A percentile compares a stretch with the other conserved stretches of the same genome.
phyloP scores from a whole-genome alignment of 2,113 vertebrate species.

The Amphiprion percula region DNA sequence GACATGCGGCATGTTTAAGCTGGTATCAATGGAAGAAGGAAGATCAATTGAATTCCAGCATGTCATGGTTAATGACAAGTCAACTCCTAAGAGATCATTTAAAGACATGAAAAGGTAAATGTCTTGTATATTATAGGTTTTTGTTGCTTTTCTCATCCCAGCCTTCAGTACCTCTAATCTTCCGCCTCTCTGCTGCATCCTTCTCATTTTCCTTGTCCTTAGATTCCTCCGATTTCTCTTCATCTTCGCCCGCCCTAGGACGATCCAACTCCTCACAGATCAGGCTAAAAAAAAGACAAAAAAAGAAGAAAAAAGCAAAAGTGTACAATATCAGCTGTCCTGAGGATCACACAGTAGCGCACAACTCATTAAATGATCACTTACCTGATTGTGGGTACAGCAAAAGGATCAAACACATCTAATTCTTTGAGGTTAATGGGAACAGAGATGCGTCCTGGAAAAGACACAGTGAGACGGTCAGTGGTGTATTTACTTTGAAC shows the following conservation, averaged over 20 bases:
- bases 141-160: not conserved
- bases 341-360: not conserved
- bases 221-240: conserved; percentile 72
- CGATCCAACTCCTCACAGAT: conserved; percentile 91
- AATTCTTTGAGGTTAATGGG: conserved; percentile 91
- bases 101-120: too few relatives aligned
- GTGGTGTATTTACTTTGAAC: not conserved
- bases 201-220: conserved; percentile 78
- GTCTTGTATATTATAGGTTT: too few relatives aligned
- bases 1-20: too few relatives aligned
- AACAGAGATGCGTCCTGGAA: conserved; percentile 91
- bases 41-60: too few relatives aligned
- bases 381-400: conserved; percentile 94
- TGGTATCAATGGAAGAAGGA: too few relatives aligned
- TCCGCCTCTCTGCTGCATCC: conserved; percentile 83
- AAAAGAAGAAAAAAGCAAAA: not conserved
- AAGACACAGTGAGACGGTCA: conserved; percentile 9
- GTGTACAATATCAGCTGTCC: not conserved
- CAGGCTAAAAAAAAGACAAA: conserved; percentile 69
- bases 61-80: too few relatives aligned
- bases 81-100: too few relatives aligned
- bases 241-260: conserved; percentile 72
- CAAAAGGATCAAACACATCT: conserved; percentile 92
- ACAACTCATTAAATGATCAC: not conserved
- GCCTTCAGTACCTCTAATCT: conserved; percentile 78